Percentiles rank a stretch among this genome's conserved stretches.
These are phyloP conservation scores for Dinocampus coccinellae DNA, from an alignment of 2,888 invertebrate genomes.

Conservation along the genomic window DNA sequence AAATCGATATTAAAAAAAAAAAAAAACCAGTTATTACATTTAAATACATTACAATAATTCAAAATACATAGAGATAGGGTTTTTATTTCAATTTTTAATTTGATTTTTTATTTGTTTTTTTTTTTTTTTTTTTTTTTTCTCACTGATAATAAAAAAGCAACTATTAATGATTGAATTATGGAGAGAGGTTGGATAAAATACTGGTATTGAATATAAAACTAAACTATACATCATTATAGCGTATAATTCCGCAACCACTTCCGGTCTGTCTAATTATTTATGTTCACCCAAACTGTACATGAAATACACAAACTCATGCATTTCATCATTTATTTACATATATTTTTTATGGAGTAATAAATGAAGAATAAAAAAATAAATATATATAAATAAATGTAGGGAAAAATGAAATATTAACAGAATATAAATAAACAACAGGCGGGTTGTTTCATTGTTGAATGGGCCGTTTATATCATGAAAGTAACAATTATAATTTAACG, in stretches of 20 bases:
- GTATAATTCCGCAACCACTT: constrained; percentile 20
- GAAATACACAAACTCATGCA: not conserved
- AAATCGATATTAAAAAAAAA: too few relatives aligned
- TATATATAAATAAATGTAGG: not conserved
- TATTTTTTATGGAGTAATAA: not conserved
- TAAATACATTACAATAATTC: too few relatives aligned
- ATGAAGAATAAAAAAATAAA: not conserved
- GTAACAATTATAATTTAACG: constrained; percentile 10
- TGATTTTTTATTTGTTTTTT: too few relatives aligned
- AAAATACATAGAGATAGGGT: too few relatives aligned
- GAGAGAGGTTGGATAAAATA: not conserved
- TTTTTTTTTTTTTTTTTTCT: too few relatives aligned
- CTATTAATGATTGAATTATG: not conserved
- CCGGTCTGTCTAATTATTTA: constrained; percentile 20
- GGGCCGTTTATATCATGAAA: constrained; percentile 13
- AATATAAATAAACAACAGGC: not conserved
- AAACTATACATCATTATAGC: not conserved
- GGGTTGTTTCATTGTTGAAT: constrained; percentile 4
- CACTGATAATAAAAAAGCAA: constrained; percentile 1
- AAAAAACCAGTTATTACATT: too few relatives aligned
- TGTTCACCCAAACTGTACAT: not conserved
- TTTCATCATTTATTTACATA: not conserved
- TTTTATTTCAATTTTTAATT: too few relatives aligned
- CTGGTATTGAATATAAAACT: not conserved
- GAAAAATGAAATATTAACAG: not conserved